A percentile compares a stretch with the other conserved stretches of the same genome.
These are phyloP conservation scores for Myopa testacea DNA, from an alignment of 2,888 invertebrate genomes.

Conservation along the genomic window DNA sequence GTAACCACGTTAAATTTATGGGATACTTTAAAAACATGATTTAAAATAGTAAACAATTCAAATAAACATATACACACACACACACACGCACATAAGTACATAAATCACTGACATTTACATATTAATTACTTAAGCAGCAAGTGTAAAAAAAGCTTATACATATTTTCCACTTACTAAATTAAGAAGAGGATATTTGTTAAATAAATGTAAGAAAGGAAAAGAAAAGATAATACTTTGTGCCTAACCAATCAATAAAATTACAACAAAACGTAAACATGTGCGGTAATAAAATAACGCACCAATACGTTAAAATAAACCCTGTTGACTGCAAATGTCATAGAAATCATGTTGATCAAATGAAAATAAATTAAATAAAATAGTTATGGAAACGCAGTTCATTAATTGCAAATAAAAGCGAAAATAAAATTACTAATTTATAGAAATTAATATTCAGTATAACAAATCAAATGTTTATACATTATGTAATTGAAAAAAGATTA, in stretches of 20 bases:
- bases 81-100: slow-evolving; percentile 16
- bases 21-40: not conserved
- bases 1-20: not conserved
- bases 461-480: not conserved
- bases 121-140: slow-evolving; percentile 23
- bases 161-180: slow-evolving; percentile 40
- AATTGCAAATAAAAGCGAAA: slow-evolving; percentile 15
- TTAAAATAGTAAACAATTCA: not conserved
- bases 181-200: slow-evolving; percentile 37
- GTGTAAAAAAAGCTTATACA: slow-evolving; percentile 25
- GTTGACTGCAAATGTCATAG: slow-evolving; percentile 17
- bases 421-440: not conserved
- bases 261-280: slow-evolving; percentile 46
- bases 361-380: not conserved
- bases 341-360: slow-evolving; percentile 3
- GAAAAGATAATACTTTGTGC: slow-evolving; percentile 62
- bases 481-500: not conserved
- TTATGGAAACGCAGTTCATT: not conserved
- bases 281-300: slow-evolving; percentile 42
- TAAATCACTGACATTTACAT: not conserved
- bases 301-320: slow-evolving; percentile 21
- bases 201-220: slow-evolving; percentile 43
- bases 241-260: slow-evolving; percentile 61
- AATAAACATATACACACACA: slow-evolving; percentile 41
- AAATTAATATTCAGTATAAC: slow-evolving; percentile 5